Conservation (phyloP, 2,113 vertebrate genomes). For the Thryonomys swinderianus region DNA sequence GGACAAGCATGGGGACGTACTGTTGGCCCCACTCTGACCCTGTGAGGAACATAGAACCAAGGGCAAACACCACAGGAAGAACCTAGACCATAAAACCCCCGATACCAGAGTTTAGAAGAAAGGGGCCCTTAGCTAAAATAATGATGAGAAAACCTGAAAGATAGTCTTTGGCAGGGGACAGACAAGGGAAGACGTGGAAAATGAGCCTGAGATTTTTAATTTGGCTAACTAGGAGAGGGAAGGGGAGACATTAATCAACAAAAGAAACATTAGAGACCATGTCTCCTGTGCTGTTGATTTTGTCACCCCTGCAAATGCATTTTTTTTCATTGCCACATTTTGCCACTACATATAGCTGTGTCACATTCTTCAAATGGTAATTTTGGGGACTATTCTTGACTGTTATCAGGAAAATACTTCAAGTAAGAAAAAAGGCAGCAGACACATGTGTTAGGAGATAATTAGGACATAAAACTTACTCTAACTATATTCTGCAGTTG, state of each 20-base stretch:
- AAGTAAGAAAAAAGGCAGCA: conserved; percentile 1
- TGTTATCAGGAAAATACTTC: background rate
- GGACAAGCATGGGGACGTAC: background rate
- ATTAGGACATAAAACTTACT: conserved; percentile 26
- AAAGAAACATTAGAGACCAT: background rate
- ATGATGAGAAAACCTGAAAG: background rate
- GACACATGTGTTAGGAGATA: conserved; percentile 23
- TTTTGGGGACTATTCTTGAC: background rate
- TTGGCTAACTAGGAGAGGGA: background rate
- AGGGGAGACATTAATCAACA: background rate
- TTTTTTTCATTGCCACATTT: background rate
- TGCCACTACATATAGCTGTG: background rate
- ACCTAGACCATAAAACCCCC: background rate
- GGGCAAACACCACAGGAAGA: background rate
- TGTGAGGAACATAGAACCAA: background rate
- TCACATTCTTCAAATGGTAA: background rate
- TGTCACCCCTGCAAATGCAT: background rate
- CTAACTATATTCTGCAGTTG: background rate
- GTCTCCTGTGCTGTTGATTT: background rate
- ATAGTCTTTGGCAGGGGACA: background rate
- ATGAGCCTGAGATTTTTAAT: background rate
- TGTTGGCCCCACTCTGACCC: background rate
- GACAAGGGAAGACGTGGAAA: background rate
- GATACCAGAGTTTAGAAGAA: background rate
- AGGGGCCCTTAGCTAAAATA: background rate